Evolutionary conservation across 2,888 invertebrate genomes (phyloP), one percentile per base, ranked within the genome.

Genomic region (Rapana venosa): DNA sequence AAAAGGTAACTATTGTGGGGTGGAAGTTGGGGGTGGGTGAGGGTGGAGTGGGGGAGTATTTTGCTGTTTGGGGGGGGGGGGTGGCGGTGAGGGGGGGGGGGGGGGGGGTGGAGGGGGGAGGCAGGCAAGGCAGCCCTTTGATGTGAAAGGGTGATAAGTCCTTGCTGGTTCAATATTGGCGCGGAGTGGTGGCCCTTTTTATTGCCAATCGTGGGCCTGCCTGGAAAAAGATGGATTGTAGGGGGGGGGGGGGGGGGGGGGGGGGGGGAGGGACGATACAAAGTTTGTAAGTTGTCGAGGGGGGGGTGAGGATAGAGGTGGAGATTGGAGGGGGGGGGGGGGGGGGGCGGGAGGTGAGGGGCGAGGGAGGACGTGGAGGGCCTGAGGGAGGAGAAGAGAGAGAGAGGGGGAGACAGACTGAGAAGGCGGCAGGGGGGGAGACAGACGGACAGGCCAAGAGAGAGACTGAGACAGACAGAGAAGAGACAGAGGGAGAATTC

Each of bases 161-260:
- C 58, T n/a, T n/a, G 22, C 58, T 17, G 85, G 32, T 61, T 61
- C 61, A 85, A 85, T 85, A 85, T 85, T 85, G 85, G 85, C 85
- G 32, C 32, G 4, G 85, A 8, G 58, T 47, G 85, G n/a, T 61
- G 85, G 58, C 47, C 5, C 22, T 84, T 58, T 35, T 26, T 36
- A 11, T 35, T 36, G 83, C 74, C 30, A 35, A 79, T 35, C 79
- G 79, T 13, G 6, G 17, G 13, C 26, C 79, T 13, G 35, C 35
- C 11, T 17, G 35, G 32, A 13, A 35, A 35, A 5, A 79, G 79
- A 79, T 79, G 35, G 79, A 79, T 79, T 32, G 32, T n/a, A 35
- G 79, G 2, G 1, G 2, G 79, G 35, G 35, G 30, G 79, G 35
- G 17, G 30, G 79, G n/a, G 11, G 61, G 61, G 61, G n/a, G 26